Base-by-base conservation (phyloP, 2,888 invertebrate species). In the Drosophila stalkeri region DNA sequence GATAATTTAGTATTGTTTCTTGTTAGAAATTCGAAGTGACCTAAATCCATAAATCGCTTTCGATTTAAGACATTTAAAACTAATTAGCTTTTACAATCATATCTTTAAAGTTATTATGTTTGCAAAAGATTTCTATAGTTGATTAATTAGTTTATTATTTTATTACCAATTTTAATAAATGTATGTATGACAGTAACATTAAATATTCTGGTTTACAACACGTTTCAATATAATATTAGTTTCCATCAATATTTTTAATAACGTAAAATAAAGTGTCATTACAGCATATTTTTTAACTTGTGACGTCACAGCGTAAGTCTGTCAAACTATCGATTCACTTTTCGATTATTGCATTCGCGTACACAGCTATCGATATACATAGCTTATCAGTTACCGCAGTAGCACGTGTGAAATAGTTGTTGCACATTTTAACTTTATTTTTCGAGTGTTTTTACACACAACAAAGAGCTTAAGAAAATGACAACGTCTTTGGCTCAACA, bases 401-500 rank as follows among this genome's bases (percentile, higher is more conserved):
- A 88, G 56, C 88, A 85, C 82, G 82, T 82, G 82, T 81, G 64
- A 56, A 71, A 55, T 59, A 69, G 51, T 56, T n/a, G 37, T 27
- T 37, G 35, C 33, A 39, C 14, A 60, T 61, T 61, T 64, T 20
- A 66, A 47, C 5, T 44, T 64, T 49, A 52, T 27, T 52, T 52
- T 31, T 23, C 6, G 1, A 12, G 59, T 64, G 35, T 63, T 71
- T 54, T 35, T 39, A 47, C 37, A 52, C 55, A 23, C 46, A 63
- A 57, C 62, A 8, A 16, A 2, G 64, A 59, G 76, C 71, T 55
- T 35, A 49, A 43, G 6, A 80, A 71, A 54, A 95, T 95, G 94
- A 87, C 94, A 33, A 97, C 97, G 43, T 96, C 97, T 31, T 94
- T 98, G 91, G 96, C 96, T 55, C 95, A 96, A 80, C 98, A 98